A percentile compares a stretch with the other conserved stretches of the same genome.
phyloP scores from a whole-genome alignment of 2,113 vertebrate genomes.

The Accipiter virgatus region DNA sequence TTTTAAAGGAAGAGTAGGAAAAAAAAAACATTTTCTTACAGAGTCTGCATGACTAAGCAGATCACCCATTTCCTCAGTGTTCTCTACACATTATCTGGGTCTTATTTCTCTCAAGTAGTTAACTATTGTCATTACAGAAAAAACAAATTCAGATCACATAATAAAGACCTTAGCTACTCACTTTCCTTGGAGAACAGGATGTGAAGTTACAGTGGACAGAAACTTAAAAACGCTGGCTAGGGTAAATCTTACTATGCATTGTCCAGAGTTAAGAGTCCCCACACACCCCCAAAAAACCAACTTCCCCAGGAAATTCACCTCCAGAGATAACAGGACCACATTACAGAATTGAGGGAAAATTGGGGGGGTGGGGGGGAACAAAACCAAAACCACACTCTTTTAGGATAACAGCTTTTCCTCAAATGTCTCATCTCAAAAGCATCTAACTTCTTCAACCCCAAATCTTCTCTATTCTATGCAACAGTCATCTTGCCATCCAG shows the following conservation, averaged over 20 bases:
- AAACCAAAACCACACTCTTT: background rate
- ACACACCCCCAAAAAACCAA: fast-evolving
- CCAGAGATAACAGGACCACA: background rate
- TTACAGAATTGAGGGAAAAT: background rate
- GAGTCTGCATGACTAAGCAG: background rate
- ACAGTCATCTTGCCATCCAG: background rate
- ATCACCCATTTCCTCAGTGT: background rate
- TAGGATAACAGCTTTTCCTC: background rate
- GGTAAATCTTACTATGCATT: background rate
- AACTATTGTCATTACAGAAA: background rate
- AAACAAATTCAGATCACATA: constrained; percentile 1
- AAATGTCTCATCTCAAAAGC: background rate
- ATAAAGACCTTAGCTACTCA: background rate
- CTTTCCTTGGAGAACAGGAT: background rate
- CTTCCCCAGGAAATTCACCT: background rate
- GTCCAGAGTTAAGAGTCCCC: background rate
- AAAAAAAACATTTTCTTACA: background rate
- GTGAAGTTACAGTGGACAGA: background rate
- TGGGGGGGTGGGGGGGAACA: too few species aligned
- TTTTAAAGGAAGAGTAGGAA: background rate
- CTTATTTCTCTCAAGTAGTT: background rate
- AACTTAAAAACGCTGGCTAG: background rate
- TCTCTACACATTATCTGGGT: background rate
- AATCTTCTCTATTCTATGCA: background rate
- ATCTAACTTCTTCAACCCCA: background rate